Conservation (phyloP, 2,797 vertebrate genomes). For the Malacoctenus gilli region DNA sequence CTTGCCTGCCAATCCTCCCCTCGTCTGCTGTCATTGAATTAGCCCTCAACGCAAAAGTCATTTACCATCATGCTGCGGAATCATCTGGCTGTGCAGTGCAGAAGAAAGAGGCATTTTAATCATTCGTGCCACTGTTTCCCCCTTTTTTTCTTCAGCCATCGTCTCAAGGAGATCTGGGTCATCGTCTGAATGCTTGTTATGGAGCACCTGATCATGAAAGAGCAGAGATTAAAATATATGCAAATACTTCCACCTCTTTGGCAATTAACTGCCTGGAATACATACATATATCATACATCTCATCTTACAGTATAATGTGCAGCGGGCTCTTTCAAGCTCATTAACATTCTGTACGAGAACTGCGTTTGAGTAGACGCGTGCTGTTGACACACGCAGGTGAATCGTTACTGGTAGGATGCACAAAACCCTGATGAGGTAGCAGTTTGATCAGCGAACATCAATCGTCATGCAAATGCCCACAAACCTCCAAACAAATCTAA, state of each 20-base stretch:
- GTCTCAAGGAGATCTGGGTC: slow-evolving; percentile 5
- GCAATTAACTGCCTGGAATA: slow-evolving; percentile 21
- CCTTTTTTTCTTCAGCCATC: slow-evolving; percentile 7
- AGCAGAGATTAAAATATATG: slow-evolving; percentile 2
- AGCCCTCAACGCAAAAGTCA: slow-evolving; percentile 31
- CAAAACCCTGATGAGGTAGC: slow-evolving; percentile 10
- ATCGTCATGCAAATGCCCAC: slow-evolving; percentile 29
- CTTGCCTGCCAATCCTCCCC: slow-evolving; percentile 26
- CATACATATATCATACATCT: slow-evolving; percentile 21
- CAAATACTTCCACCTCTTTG: slow-evolving; percentile 18
- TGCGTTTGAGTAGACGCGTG: neutral
- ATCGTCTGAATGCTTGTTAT: slow-evolving; percentile 7
- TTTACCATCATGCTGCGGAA: slow-evolving; percentile 26
- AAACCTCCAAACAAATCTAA: slow-evolving; percentile 38
- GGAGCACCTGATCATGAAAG: slow-evolving; percentile 6
- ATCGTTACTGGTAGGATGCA: slow-evolving; percentile 18
- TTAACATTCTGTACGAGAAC: slow-evolving; percentile 22
- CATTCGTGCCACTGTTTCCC: no score
- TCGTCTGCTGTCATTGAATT: slow-evolving; percentile 49
- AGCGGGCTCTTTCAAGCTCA: slow-evolving; percentile 17
- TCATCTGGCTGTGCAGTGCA: neutral
- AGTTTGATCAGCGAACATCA: slow-evolving; percentile 36
- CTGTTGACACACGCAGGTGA: slow-evolving; percentile 31
- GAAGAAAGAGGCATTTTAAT: slow-evolving; percentile 4
- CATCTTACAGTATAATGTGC: slow-evolving; percentile 28